A percentile compares a stretch with the other conserved stretches of the same genome.
These are phyloP conservation scores for Alviniconcha marisindica DNA, from an alignment of 1,140 invertebrate genomes.

Conservation along the genomic window DNA sequence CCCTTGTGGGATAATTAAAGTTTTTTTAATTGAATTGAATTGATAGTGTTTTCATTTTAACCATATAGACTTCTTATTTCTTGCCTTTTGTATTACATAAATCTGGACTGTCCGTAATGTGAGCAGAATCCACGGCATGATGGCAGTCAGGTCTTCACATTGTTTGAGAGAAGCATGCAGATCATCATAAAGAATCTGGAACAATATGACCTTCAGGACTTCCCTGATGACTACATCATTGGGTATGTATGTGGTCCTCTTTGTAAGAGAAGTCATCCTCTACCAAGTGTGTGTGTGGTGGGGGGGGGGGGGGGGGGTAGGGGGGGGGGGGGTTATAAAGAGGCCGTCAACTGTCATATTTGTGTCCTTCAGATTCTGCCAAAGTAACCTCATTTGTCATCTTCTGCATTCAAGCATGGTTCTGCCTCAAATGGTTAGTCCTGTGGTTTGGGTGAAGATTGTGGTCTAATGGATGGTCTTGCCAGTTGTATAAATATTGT, in stretches of 20 bases:
- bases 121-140: conserved; percentile 59
- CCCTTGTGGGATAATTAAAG: no score
- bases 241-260: conserved; percentile 51
- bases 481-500: no score
- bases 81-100: no score
- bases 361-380: no score
- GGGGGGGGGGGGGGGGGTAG: not conserved
- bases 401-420: no score
- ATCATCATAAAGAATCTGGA: conserved; percentile 54
- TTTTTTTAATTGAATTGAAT: no score
- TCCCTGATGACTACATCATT: conserved; percentile 64
- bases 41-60: no score
- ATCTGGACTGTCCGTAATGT: no score
- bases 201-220: conserved; percentile 59
- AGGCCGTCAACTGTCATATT: not conserved
- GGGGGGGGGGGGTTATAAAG: not conserved
- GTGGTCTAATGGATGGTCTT: no score
- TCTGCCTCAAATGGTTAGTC: no score
- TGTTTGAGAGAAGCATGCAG: conserved; percentile 53
- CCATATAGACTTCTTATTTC: no score
- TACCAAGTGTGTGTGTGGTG: not conserved
- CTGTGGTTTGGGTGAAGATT: no score
- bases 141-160: conserved; percentile 50
- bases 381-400: not conserved
- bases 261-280: not conserved